Evolutionary conservation across 2,113 vertebrate genomes (phyloP), one percentile per base, ranked within the genome.

Genomic region (Agapornis roseicollis): DNA sequence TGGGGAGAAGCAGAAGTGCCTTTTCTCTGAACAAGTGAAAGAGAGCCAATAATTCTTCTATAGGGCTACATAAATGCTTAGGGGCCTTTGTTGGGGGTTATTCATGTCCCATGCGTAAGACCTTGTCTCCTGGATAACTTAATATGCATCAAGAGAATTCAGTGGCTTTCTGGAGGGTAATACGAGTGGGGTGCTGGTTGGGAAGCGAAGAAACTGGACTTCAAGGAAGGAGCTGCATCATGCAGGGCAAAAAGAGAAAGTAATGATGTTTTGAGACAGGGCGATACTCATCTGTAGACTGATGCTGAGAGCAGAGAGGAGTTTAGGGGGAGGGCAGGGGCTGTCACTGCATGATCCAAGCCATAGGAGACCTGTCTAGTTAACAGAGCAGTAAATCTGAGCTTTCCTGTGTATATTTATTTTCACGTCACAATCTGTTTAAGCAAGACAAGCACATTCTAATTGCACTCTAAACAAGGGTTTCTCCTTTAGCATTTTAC

Each of bases 381-480:
- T 94, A 97, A 96, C 94, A 83, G 91, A 96, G 86, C 91, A 94
- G 92, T 35, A 71, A 94, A 96, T 90, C 96, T 84, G 88, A 94
- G 94, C 95, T 90, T 97, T 95, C 94, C 85, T 95, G 94, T 90
- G 76, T 97, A 76, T 98, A 92, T 98, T 98, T 98, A 98, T 98
- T 98, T 98, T 96, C 92, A 89, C 35, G 90, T 97, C 96, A 95
- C 97, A 97, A 97, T 98, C 96, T 98, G 95, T 97, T 98, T 98
- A 98, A 97, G 96, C 95, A 97, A 97, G 94, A 97, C 97, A 98
- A 98, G 97, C 96, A 96, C 93, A 89, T 97, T 98, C 95, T 98
- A 97, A 98, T 98, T 97, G 94, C 97, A 97, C 87, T 98, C 97
- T 96, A 97, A 98, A 97, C 95, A 93, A 93, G 88, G 92, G 95